Conservation (phyloP, 2,797 vertebrate genomes). For the Crocodylus rhombifer region DNA sequence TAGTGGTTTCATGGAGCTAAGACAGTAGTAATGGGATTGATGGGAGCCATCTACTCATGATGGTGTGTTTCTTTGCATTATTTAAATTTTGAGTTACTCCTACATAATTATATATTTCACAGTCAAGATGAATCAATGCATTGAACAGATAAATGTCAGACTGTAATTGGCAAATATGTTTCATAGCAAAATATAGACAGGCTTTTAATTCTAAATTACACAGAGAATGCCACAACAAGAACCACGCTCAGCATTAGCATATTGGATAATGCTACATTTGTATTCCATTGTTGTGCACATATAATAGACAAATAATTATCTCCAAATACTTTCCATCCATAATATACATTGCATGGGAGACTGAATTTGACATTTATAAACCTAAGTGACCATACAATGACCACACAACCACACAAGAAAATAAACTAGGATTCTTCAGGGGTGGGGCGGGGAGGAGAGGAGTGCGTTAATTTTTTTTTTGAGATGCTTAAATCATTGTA, state of each 20-base stretch:
- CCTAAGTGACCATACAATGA: not conserved
- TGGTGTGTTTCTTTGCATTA: constrained; percentile 35
- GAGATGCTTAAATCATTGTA: not conserved
- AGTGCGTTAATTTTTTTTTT: not conserved
- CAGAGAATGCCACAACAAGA: not conserved
- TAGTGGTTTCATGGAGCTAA: constrained; percentile 12
- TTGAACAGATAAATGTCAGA: constrained; percentile 26
- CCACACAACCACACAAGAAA: not conserved
- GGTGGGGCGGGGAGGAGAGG: not conserved
- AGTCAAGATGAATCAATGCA: constrained; percentile 42
- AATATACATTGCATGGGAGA: not conserved
- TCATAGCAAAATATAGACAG: constrained; percentile 9
- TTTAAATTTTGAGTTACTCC: constrained; percentile 60
- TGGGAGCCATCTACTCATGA: constrained; percentile 4
- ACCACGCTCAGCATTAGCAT: not conserved
- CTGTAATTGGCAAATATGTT: not conserved
- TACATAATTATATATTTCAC: constrained; percentile 27
- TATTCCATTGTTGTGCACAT: not conserved
- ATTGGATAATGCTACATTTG: not conserved
- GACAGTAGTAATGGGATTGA: constrained; percentile 2
- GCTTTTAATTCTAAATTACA: constrained; percentile 33
- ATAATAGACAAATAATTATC: not conserved
- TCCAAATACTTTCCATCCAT: not conserved
- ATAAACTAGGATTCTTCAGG: not conserved
- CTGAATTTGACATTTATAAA: not conserved